These are phyloP conservation scores for Aurelia aurita DNA, from an alignment of 30 jellyfish, hydroid and myxozoan genomes.

Conservation along the genomic window DNA sequence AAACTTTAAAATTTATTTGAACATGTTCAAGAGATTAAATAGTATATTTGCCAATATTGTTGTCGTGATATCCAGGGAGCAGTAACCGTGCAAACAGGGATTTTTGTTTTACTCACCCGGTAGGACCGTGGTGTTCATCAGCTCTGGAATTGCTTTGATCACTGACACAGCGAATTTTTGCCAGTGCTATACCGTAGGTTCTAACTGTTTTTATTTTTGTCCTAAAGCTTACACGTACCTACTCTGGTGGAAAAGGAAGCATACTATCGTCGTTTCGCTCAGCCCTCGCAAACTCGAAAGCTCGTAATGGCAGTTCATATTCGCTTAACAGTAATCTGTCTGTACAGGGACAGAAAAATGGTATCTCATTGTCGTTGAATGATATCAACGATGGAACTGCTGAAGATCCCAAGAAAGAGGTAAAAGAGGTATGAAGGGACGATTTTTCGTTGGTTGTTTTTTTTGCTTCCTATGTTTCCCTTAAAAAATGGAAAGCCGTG, in stretches of 20 bases:
- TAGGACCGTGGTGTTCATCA: too few species aligned
- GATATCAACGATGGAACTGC: constrained; percentile 59
- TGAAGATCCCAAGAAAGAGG: constrained; percentile 73
- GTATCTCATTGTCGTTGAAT: constrained; percentile 75
- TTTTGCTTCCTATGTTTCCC: too few species aligned
- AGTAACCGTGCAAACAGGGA: too few species aligned
- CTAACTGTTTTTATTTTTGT: neutral
- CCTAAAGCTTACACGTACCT: constrained; percentile 46
- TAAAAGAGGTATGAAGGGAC: neutral
- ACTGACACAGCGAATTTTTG: neutral
- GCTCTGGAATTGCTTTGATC: neutral
- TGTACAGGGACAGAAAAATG: constrained; percentile 44
- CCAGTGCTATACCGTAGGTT: neutral
- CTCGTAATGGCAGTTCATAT: constrained; percentile 67
- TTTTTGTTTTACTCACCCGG: too few species aligned
- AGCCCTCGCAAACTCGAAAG: constrained; percentile 64
- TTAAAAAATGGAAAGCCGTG: too few species aligned
- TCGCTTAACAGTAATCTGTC: constrained; percentile 63
- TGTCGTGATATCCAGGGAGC: too few species aligned
- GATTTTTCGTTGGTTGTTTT: too few species aligned
- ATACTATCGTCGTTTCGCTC: constrained; percentile 89
- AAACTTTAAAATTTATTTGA: too few species aligned
- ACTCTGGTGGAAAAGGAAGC: constrained; percentile 82
- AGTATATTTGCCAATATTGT: too few species aligned
- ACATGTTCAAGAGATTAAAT: too few species aligned